A percentile compares a stretch with the other conserved stretches of the same genome.
phyloP scores from a whole-genome alignment of 2,797 vertebrate genomes.

The Poecilia velifera region DNA sequence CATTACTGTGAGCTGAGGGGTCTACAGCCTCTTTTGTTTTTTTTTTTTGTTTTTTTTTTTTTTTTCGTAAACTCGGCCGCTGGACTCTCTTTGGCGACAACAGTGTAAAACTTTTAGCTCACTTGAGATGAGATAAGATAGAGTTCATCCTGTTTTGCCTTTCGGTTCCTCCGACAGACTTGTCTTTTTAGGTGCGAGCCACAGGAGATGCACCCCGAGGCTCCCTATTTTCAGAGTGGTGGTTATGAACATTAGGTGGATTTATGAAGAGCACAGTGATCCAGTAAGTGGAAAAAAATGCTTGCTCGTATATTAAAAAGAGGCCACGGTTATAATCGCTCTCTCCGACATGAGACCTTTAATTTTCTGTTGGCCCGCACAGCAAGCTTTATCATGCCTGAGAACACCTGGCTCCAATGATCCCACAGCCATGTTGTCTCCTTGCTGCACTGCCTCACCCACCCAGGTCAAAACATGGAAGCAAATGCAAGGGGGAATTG shows the following conservation, averaged over 20 bases:
- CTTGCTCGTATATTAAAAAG: conserved; percentile 83
- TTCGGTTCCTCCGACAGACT: conserved; percentile 25
- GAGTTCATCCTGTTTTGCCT: conserved; percentile 64
- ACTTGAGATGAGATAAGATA: conserved; percentile 77
- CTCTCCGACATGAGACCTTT: conserved; percentile 81
- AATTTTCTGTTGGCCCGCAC: conserved; percentile 81
- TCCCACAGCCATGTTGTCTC: conserved; percentile 72
- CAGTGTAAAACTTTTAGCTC: conserved; percentile 74
- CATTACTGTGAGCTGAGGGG: conserved; percentile 54
- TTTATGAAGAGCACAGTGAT: conserved; percentile 80
- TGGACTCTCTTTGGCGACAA: conserved; percentile 42
- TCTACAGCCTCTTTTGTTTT: conserved; percentile 60
- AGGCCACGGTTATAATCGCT: conserved; percentile 79
- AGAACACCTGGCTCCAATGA: conserved; percentile 82
- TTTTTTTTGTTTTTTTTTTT: conserved; percentile 79
- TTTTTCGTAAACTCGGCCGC: conserved; percentile 69
- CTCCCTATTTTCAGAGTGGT: conserved; percentile 65
- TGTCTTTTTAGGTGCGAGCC: conserved; percentile 48
- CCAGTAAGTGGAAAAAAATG: conserved; percentile 75
- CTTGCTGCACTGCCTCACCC: conserved; percentile 62
- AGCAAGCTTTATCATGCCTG: conserved; percentile 86
- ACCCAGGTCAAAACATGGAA: conserved; percentile 53
- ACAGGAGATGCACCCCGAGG: conserved; percentile 53
- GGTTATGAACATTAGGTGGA: conserved; percentile 79
- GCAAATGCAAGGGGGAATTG: conserved; percentile 38